These are phyloP conservation scores for Natator depressus DNA, from an alignment of 2,113 vertebrate genomes.

Conservation along the genomic window DNA sequence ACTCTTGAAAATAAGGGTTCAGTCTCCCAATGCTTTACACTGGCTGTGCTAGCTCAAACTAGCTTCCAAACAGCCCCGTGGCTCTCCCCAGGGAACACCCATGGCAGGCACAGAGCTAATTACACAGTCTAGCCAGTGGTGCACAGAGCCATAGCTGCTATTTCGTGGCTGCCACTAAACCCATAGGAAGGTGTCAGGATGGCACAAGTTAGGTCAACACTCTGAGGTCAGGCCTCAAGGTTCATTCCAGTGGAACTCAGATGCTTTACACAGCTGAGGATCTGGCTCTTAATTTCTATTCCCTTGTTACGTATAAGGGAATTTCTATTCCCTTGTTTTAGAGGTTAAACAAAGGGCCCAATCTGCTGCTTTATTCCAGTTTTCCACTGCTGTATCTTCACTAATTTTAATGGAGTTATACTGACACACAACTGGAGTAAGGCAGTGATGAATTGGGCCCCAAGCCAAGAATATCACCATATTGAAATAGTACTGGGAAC, in stretches of 20 bases:
- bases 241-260: slow-evolving; percentile 60
- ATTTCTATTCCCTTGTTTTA: slow-evolving; percentile 53
- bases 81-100: background rate
- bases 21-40: background rate
- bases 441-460: background rate
- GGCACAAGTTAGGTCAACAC: slow-evolving; percentile 26
- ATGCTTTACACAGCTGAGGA: slow-evolving; percentile 57
- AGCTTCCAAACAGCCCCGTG: fast-evolving
- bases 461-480: background rate
- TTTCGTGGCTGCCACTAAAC: slow-evolving; percentile 9
- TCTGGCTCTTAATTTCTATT: slow-evolving; percentile 50
- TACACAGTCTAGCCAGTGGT: fast-evolving
- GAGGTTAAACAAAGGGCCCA: slow-evolving; percentile 25
- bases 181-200: background rate
- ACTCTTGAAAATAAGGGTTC: background rate
- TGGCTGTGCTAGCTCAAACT: background rate
- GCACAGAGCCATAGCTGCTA: background rate
- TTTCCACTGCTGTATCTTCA: slow-evolving; percentile 31
- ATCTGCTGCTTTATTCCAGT: slow-evolving; percentile 15
- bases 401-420: background rate
- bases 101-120: fast-evolving
- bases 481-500: background rate
- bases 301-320: slow-evolving; percentile 32
- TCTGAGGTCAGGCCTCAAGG: slow-evolving; percentile 35
- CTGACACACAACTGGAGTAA: background rate